These are phyloP conservation scores for Pogonognathellus flavescens DNA, from an alignment of 1,140 invertebrate species.

Conservation along the genomic window DNA sequence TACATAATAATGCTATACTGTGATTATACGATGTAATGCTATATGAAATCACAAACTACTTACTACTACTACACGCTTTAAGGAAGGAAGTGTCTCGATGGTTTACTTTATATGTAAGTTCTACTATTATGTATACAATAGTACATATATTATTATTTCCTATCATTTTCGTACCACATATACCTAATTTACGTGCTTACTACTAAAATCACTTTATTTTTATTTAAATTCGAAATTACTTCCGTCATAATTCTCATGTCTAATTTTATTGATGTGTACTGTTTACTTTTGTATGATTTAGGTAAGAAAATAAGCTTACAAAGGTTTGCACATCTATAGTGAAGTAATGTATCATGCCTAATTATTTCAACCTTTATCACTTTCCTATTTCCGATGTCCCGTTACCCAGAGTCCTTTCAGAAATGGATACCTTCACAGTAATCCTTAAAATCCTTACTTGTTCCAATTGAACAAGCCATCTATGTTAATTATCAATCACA, in stretches of 20 bases:
- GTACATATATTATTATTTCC: constrained; percentile 35
- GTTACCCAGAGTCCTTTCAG: background rate
- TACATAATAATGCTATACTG: constrained; percentile 26
- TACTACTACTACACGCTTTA: constrained; percentile 37
- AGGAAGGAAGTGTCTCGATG: constrained; percentile 40
- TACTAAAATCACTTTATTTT: constrained; percentile 36
- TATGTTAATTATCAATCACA: constrained; percentile 18
- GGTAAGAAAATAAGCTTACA: constrained; percentile 46
- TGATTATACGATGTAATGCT: constrained; percentile 30
- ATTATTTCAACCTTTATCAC: background rate
- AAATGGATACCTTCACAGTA: background rate
- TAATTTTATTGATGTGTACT: constrained; percentile 49
- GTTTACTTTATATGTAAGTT: constrained; percentile 46
- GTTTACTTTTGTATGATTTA: constrained; percentile 50
- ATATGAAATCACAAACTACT: constrained; percentile 46
- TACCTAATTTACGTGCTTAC: background rate
- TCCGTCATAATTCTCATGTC: constrained; percentile 10
- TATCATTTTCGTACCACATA: constrained; percentile 9
- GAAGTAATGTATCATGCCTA: constrained; percentile 26
- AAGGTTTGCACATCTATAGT: constrained; percentile 46
- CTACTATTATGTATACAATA: constrained; percentile 15
- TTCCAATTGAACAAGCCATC: constrained; percentile 15
- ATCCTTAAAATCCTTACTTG: constrained; percentile 12
- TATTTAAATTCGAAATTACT: constrained; percentile 21
- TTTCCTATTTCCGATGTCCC: background rate